Evolutionary conservation across 2,888 invertebrate species (phyloP).

Genomic region (Agrotis puta): DNA sequence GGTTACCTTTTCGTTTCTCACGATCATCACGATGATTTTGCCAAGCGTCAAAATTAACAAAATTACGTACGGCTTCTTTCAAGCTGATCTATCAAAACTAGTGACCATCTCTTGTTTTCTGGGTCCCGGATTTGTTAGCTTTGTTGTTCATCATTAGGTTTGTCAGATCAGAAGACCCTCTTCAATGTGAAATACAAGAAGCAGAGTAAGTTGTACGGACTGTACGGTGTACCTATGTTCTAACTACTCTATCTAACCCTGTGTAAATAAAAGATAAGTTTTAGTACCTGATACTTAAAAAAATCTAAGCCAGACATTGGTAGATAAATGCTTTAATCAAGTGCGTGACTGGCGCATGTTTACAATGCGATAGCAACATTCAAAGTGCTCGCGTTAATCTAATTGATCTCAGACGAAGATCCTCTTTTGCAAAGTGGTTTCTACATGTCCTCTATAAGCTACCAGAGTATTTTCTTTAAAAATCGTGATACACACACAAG

Average conservation of each 20-base stretch:
- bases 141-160: not conserved
- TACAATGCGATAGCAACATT: slow-evolving; percentile 56
- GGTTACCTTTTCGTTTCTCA: slow-evolving; percentile 28
- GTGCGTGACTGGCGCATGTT: slow-evolving; percentile 65
- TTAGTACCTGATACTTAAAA: slow-evolving; percentile 27
- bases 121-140: too few relatives aligned
- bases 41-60: not conserved
- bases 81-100: not conserved
- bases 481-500: not conserved
- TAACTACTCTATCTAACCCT: slow-evolving; percentile 1
- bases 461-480: not conserved
- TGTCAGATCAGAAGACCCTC: not conserved
- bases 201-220: not conserved
- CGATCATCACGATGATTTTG: slow-evolving; percentile 9
- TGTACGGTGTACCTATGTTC: not conserved
- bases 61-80: not conserved
- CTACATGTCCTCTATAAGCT: slow-evolving; percentile 1
- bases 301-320: slow-evolving; percentile 53
- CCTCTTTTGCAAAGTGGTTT: not conserved
- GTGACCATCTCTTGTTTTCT: too few relatives aligned
- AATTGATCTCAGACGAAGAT: slow-evolving; percentile 23
- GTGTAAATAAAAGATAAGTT: slow-evolving; percentile 16
- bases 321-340: slow-evolving; percentile 71
- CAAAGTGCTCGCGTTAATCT: slow-evolving; percentile 37
- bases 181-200: not conserved